A percentile compares a stretch with the other conserved stretches of the same genome.
Evolutionary conservation across 2,888 invertebrate species (phyloP).

Genomic region (Parasteatoda lunata): DNA sequence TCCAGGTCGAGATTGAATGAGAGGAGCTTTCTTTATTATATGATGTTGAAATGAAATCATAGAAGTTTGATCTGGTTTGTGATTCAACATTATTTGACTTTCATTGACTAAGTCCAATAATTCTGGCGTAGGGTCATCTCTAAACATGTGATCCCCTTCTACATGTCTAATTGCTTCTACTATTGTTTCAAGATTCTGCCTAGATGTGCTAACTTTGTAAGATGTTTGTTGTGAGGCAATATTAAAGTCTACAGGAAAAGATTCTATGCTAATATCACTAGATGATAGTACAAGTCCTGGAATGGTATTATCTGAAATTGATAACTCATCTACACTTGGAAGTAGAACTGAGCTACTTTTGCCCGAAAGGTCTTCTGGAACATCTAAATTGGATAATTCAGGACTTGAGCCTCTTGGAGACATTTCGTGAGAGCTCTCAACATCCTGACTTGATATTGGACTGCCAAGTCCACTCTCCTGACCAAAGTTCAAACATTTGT

Average conservation of each 20-base stretch:
- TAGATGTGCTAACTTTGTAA: slow-evolving; percentile 79
- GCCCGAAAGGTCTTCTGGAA: slow-evolving; percentile 67
- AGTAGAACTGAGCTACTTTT: slow-evolving; percentile 46
- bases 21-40: slow-evolving; percentile 70
- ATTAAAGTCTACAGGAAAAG: slow-evolving; percentile 28
- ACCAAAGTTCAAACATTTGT: slow-evolving; percentile 36
- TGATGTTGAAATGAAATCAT: slow-evolving; percentile 69
- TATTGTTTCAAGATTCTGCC: slow-evolving; percentile 97
- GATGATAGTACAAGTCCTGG: slow-evolving; percentile 33
- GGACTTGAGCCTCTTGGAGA: slow-evolving; percentile 40
- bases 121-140: slow-evolving; percentile 77
- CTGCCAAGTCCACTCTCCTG: slow-evolving; percentile 50
- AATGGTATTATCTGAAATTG: slow-evolving; percentile 46
- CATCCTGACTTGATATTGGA: slow-evolving; percentile 46
- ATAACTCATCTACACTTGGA: slow-evolving; percentile 45
- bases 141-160: slow-evolving; percentile 95
- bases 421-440: slow-evolving; percentile 47
- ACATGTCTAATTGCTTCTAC: slow-evolving; percentile 98
- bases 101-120: slow-evolving; percentile 14
- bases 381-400: slow-evolving; percentile 49
- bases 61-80: too few species aligned
- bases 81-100: not conserved
- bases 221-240: slow-evolving; percentile 9
- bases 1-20: slow-evolving; percentile 86
- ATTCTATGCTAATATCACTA: slow-evolving; percentile 15